phyloP scores from a whole-genome alignment of 2,797 vertebrate species.

The Pseudotriccus pelzelni region DNA sequence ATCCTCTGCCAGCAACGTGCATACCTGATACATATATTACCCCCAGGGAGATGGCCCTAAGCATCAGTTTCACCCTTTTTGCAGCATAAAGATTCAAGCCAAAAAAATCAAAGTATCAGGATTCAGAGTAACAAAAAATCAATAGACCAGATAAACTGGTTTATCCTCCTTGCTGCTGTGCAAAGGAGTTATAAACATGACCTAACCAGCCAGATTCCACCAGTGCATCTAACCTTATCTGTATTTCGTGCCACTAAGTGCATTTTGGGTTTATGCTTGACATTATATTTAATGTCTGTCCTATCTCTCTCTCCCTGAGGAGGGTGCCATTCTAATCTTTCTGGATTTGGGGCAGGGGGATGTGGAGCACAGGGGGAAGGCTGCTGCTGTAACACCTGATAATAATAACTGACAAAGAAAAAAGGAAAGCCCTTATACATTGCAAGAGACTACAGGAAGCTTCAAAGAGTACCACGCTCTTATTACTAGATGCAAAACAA shows the following conservation, averaged over 20 bases:
- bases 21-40: conserved; percentile 32
- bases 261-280: neutral
- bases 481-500: neutral
- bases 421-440: neutral
- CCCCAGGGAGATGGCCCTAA: conserved; percentile 22
- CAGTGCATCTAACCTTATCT: conserved; percentile 9
- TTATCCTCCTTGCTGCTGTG: conserved; percentile 9
- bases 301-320: neutral
- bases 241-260: neutral
- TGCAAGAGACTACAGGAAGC: neutral
- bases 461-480: neutral
- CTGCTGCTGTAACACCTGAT: neutral
- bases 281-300: neutral
- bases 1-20: conserved; percentile 41
- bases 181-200: conserved; percentile 11
- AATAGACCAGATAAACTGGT: conserved; percentile 62
- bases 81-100: conserved; percentile 31
- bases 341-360: neutral
- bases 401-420: neutral
- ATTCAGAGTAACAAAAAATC: conserved; percentile 59
- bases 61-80: conserved; percentile 48
- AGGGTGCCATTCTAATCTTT: neutral
- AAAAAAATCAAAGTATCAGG: conserved; percentile 46
- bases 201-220: conserved; percentile 3
- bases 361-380: neutral